Evolutionary conservation across 2,797 vertebrate species (phyloP).

Genomic region (Buphagus erythrorhynchus): DNA sequence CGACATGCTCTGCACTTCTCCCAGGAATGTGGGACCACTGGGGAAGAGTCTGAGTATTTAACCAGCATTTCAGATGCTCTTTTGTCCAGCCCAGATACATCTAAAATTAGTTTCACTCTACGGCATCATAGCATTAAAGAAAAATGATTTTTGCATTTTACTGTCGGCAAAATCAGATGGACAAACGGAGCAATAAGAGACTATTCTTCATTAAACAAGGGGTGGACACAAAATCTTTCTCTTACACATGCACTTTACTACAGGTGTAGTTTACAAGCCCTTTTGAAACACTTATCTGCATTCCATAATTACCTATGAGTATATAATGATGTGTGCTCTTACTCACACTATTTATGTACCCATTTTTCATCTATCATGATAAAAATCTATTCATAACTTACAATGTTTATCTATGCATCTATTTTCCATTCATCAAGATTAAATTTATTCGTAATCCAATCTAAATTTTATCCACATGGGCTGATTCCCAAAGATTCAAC

Average conservation of each 20-base stretch:
- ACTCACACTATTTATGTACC: not conserved
- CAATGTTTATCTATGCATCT: not conserved
- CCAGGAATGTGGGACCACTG: accelerated
- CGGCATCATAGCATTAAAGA: accelerated
- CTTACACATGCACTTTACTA: not conserved
- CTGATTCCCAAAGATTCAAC: not conserved
- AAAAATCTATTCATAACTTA: not conserved
- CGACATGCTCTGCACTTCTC: accelerated
- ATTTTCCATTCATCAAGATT: not conserved
- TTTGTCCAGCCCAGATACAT: not conserved
- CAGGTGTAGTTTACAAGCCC: not conserved
- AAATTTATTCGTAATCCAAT: not conserved
- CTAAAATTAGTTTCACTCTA: not conserved
- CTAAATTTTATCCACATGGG: not conserved
- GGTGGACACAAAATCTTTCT: not conserved
- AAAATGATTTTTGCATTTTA: not conserved
- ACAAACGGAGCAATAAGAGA: not conserved
- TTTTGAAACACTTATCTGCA: not conserved
- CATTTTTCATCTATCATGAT: not conserved
- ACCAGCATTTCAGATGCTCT: not conserved
- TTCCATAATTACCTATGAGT: not conserved
- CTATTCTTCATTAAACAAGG: not conserved
- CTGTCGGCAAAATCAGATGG: not conserved
- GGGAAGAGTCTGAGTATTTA: accelerated
- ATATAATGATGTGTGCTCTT: not conserved